Percentiles rank a stretch among this genome's conserved stretches.
Evolutionary conservation across 2,113 vertebrate species (phyloP).

Genomic region (Lycaon pictus): DNA sequence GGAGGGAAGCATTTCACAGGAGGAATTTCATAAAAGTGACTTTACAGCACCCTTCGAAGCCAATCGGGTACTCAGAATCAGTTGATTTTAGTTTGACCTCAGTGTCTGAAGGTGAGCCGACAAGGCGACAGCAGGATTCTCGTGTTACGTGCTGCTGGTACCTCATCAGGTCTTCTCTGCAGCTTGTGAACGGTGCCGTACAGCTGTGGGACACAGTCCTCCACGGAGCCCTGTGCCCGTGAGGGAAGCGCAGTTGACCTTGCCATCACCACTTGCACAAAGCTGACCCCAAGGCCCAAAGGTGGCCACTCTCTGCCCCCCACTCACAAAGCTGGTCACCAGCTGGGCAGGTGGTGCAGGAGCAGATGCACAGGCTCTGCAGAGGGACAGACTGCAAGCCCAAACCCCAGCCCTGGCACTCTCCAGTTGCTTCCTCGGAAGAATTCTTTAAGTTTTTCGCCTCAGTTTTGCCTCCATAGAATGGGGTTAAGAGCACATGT

Average conservation of each 20-base stretch:
- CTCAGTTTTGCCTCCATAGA: slow-evolving; percentile 6
- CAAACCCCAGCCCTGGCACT: background rate
- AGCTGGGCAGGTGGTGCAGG: background rate
- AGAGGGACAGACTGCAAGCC: background rate
- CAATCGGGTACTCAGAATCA: slow-evolving; percentile 15
- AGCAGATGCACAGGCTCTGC: background rate
- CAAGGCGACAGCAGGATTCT: background rate
- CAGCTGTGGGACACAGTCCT: background rate
- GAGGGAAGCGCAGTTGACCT: background rate
- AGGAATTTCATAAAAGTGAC: slow-evolving; percentile 43
- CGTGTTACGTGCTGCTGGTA: background rate
- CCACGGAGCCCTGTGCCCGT: background rate
- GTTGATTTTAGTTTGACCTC: slow-evolving; percentile 1
- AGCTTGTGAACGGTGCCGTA: background rate
- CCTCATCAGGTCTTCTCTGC: background rate
- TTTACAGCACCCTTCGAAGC: background rate
- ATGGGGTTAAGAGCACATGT: background rate
- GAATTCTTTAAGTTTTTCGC: background rate
- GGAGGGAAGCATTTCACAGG: background rate
- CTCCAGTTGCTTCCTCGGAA: background rate
- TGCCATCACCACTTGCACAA: background rate
- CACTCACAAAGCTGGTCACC: background rate
- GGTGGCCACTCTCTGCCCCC: background rate
- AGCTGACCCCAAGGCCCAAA: background rate
- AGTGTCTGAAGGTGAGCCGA: background rate